Evolutionary conservation across 2,888 invertebrate genomes (phyloP), one percentile per base, ranked within the genome.

Genomic region (Syrphus vitripennis): DNA sequence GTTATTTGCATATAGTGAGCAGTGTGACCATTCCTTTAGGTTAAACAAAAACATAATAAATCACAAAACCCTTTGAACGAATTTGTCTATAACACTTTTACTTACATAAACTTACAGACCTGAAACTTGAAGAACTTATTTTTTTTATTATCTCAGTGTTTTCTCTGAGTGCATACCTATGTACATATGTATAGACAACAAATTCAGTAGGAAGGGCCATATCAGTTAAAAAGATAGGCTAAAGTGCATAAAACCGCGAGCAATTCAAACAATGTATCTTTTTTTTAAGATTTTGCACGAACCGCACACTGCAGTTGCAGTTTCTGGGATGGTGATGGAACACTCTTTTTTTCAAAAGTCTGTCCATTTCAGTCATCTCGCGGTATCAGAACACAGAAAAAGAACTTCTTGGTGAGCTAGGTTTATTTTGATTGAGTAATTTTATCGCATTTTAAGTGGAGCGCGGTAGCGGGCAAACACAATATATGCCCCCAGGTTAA

Each of bases 381-480:
- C 12, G 19, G 4, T 5, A 6, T 1, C 1, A n/a, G 6, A 16
- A 14, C 14, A 26, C 5, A 34, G 21, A 6, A 16, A 16, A 2
- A 45, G 19, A 29, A 26, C 65, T 65, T n/a, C n/a, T n/a, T n/a
- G n/a, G n/a, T 12, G 29, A 3, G 24, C 12, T 19, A 31, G 19
- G 45, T 14, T 29, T 19, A 50, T 24, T 79, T 87, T 83, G 83
- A 87, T 83, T 83, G 83, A 87, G 87, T 87, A 87, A 87, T 87
- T 87, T 87, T 61, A 79, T 78, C 71, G 83, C 65, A 75, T 67
- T 65, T 74, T 59, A 65, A 65, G 78, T 26, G 50, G 67, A 53
- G 40, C 24, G 45, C 42, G 53, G 26, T 61, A 72, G 61, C 31
- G 31, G 65, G 26, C 4, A 59, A 34, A 26, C 42, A 63, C 57